Evolutionary conservation across 2,888 invertebrate genomes (phyloP), one percentile per base, ranked within the genome.

Genomic region (Nowickia ferox): DNA sequence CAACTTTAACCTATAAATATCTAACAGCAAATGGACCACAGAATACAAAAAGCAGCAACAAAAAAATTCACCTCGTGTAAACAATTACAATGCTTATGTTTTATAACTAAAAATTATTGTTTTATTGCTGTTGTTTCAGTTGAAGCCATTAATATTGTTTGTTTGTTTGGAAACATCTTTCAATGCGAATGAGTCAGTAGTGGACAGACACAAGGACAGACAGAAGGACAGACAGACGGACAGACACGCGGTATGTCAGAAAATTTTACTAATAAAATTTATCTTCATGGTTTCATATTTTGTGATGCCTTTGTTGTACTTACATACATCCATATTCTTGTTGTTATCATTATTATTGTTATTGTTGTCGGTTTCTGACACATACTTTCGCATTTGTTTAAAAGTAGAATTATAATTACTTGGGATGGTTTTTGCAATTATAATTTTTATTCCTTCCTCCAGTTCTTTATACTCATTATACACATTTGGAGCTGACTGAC

Each of bases 351-450:
- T 51, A 9, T 44, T 46, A 1, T 9, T 68, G 6, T 63, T 63
- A 10, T 38, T 66, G 17, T 17, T 66, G 46, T 69, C 63, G 75
- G n/a, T 66, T 55, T 66, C 19, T 71, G 55, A 55, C 38, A 46
- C 9, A 51, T n/a, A 19, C 38, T 17, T 57, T 19, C 38, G 11
- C 40, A n/a, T 65, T 48, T 66, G 57, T 42, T 71, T 65, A 17
- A 57, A 66, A 59, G 57, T 59, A 22, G 65, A 44, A 59, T 72
- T 61, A 53, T 74, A 59, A 80, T 80, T 71, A 63, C 76, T 77
- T 75, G 61, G 51, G 48, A 74, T 81, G 57, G 44, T 69, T 75
- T 71, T 74, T 57, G 74, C 61, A 81, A 85, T 81, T 81, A 78
- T 81, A 81, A 81, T 78, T 84, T 74, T 63, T 38, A 44, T 66